Evolutionary conservation across 2,113 vertebrate genomes (phyloP), one percentile per base, ranked within the genome.

Genomic region (Seriola dumerili): DNA sequence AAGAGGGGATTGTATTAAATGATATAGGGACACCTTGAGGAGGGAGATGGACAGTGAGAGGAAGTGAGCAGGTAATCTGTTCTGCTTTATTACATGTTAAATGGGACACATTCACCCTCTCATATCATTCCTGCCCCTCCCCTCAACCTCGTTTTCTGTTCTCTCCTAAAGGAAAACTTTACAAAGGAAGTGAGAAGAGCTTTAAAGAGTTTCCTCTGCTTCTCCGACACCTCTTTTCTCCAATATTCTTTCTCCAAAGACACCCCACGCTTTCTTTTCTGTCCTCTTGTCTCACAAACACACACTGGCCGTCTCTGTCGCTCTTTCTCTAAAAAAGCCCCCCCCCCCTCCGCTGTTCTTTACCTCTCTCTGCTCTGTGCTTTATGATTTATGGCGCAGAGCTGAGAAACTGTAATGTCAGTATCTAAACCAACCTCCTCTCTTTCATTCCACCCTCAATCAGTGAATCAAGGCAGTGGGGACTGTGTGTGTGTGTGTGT

Each of bases 51-150:
- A 66, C 71, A 55, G 72, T 25, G 75, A 81, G 81, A 62, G 72
- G 63, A 52, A 79, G 76, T 10, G 78, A 79, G 84, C 55, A 84
- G 81, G 81, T 87, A 80, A 93, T 91, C 72, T 77, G 84, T 88
- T 88, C 85, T 76, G 70, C 85, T 88, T 89, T 91, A 89, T 90
- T 90, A 80, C 83, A 82, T 90, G 85, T 84, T 88, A 90, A 94
- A 88, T 85, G 77, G 75, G 82, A 89, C 84, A 80, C 67, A 4
- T 67, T 72, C 65, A 63, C 69, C 72, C 16, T 76, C 81, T 82
- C 57, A 1, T 65, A 83, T 79, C 57, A 38, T 73, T 68, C 17
- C 34, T 65, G 81, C 66, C 34, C 69, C 81, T 85, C 81, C 67
- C 81, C 71, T 83, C 73, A 70, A 50, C 78, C 84, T 79, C 48